Base-by-base conservation (phyloP, 2,797 vertebrate genomes). In the Falco cherrug region DNA sequence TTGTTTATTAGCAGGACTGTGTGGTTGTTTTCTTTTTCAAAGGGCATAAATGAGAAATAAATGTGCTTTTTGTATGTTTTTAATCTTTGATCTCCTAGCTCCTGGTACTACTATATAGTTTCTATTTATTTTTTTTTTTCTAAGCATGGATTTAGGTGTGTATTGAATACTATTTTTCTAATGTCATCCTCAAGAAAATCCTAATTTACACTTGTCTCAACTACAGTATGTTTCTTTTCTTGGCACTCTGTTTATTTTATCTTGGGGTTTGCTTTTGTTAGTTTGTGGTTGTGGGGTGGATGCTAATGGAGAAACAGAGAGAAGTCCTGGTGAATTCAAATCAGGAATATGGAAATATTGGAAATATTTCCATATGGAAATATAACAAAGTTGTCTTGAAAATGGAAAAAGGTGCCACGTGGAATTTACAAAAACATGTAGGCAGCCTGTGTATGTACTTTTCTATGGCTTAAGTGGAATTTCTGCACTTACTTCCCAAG, bases 371-470 rank as follows among this genome's bases (percentile, higher is more conserved):
- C n/a, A 2, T 28, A 50, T 54, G 64, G 51, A 88, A 80, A 86
- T 87, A 81, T 15, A 18, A 39, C 13, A 8, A 22, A 45, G 4
- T 18, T 60, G 4, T 60, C 24, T 63, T 74, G 17, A 39, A 51
- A 73, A 79, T 47, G 11, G 10, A 25, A 78, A 48, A 64, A 47
- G 17, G 2, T 45, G 20, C 6, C 9, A 28, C 0, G 0, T 29
- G 4, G 17, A 71, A 43, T 45, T 48, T 67, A 31, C 6, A 64
- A 56, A 91, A 90, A 14, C 5, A 26, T 6, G 33, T 11, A 57
- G 28, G 13, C 8, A 57, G 26, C 5, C 39, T 68, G 22, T 0
- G 0, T 45, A 59, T 1, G 1, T 53, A 29, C 5, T 89, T 70
- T 28, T 73, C 39, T 51, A 69, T 81, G 37, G 21, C n/a, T 74